These are phyloP conservation scores for Bryconaethiops microstoma DNA, from an alignment of 2,797 vertebrate species.

Conservation along the genomic window DNA sequence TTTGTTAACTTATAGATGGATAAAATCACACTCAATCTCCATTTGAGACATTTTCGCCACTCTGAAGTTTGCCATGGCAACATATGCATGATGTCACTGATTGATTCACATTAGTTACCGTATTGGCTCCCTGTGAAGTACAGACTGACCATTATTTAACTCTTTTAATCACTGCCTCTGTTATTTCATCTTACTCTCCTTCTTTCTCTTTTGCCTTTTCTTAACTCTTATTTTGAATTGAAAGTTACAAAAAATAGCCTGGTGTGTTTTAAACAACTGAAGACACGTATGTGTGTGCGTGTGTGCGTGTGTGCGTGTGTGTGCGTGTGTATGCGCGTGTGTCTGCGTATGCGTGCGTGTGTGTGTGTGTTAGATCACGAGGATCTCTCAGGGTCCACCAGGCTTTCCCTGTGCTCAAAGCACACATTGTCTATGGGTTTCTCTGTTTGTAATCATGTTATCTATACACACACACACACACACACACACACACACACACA, in stretches of 20 bases:
- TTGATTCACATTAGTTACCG: neutral
- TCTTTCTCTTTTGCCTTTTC: neutral
- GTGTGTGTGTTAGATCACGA: neutral
- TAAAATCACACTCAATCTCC: neutral
- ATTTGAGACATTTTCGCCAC: neutral
- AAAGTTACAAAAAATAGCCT: neutral
- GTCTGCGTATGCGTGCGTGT: neutral
- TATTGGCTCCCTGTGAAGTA: neutral
- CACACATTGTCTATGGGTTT: neutral
- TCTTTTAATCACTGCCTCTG: neutral
- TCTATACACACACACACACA: neutral
- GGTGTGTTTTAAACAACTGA: neutral
- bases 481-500: too few relatives aligned
- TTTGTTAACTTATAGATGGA: neutral
- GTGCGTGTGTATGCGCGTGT: neutral
- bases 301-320: neutral
- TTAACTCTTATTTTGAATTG: neutral
- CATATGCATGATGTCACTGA: neutral
- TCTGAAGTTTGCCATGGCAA: conserved; percentile 15
- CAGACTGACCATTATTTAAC: neutral
- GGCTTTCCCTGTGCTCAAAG: neutral
- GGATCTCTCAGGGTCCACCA: neutral
- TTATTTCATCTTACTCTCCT: neutral
- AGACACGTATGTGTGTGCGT: neutral
- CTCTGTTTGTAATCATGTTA: neutral